Conservation (phyloP, 2,888 invertebrate genomes). For the Stenurella melanura region DNA sequence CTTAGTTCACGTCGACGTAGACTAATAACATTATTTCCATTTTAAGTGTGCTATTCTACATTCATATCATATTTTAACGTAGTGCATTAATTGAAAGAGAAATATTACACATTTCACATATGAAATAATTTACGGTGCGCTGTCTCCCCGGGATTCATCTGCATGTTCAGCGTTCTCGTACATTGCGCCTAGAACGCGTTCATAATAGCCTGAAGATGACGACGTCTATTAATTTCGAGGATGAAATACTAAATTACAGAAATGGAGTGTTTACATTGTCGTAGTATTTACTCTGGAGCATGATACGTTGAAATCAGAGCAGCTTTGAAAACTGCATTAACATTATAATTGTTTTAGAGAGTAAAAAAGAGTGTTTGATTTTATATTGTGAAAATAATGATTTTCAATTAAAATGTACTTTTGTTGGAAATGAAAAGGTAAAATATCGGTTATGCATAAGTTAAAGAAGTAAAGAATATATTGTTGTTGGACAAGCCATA, state of each 20-base stretch:
- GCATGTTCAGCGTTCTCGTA: background rate
- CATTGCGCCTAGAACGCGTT: background rate
- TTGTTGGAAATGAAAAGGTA: too few relatives aligned
- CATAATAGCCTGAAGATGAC: background rate
- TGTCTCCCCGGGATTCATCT: background rate
- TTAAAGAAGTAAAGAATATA: too few relatives aligned
- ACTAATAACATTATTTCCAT: conserved; percentile 23
- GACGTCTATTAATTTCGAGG: conserved; percentile 8
- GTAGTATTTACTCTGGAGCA: background rate
- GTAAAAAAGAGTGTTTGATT: too few relatives aligned
- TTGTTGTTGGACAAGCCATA: too few relatives aligned
- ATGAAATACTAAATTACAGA: background rate
- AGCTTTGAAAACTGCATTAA: background rate
- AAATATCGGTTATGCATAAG: too few relatives aligned
- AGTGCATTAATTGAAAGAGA: conserved; percentile 20
- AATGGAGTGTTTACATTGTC: background rate
- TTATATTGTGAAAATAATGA: too few relatives aligned
- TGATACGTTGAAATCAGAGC: background rate
- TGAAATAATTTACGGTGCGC: background rate
- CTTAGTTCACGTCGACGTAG: background rate
- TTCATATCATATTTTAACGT: background rate
- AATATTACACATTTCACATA: conserved; percentile 9
- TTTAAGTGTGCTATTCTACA: background rate
- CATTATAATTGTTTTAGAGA: background rate
- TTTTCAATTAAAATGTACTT: too few relatives aligned